Evolutionary conservation across 1,140 invertebrate species (phyloP), one percentile per base, ranked within the genome.

Genomic region (Bradysia coprophila): DNA sequence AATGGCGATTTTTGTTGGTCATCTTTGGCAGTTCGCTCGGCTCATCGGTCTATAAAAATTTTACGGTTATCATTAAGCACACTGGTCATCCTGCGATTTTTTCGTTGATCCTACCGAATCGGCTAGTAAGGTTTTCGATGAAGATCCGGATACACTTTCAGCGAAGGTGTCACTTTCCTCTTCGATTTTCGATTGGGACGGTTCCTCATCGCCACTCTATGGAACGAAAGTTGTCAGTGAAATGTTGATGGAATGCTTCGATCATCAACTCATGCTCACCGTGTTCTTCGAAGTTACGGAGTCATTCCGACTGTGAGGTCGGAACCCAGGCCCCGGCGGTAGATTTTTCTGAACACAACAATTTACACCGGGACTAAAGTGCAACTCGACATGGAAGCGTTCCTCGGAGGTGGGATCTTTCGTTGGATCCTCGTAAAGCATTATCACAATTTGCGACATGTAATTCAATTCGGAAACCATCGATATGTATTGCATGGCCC

Each of bases 391-490:
- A 57, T 97, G 93, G 58, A 96, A 98, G 46, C 86, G 72, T 62
- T 89, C 84, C 54, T 92, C 85, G 11, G 84, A 88, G 31, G 68
- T 75, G 0, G 83, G 82, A 63, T 90, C 89, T 62, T 97, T 96
- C 0, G 88, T 95, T 4, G 91, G 91, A 66, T 98, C 93, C 66
- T 98, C 94, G 58, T 98, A 98, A n/a, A 98, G 64, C 92, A 98
- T 97, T 4, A 98, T 88, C 1, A 98, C 92, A 40, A 98, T 88
- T 65, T 99, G 95, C 1, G 94, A 95, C 85, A 99, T 92, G 61
- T 99, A 99, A 66, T 98, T 98, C 2, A 99, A 71, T 62, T 99
- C 96, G 0, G 92, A 89, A 1, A 98, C 91, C 70, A 90, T 89
- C 38, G 84, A 89, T 2, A 98, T 80, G 57, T 97, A 98, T 53